Evolutionary conservation across 2,113 vertebrate genomes (phyloP).

Genomic region (Spea bombifrons): DNA sequence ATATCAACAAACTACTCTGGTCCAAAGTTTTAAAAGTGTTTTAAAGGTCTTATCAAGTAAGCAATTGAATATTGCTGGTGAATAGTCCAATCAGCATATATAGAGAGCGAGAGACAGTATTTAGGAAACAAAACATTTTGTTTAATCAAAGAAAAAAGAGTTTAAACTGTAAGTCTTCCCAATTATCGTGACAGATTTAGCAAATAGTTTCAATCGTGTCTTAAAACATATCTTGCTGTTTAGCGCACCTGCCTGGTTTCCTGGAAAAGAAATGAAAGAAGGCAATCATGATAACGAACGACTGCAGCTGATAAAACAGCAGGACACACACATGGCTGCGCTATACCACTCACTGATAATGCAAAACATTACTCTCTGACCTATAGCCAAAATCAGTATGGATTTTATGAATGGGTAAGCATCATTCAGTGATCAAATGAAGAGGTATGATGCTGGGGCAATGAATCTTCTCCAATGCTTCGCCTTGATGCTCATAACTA

Average conservation of each 20-base stretch:
- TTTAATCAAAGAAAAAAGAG: conserved; percentile 7
- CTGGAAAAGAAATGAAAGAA: conserved; percentile 5
- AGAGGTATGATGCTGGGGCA: neutral
- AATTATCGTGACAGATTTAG: conserved; percentile 3
- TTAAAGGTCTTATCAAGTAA: no score
- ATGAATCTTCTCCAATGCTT: neutral
- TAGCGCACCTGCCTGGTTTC: conserved; percentile 36
- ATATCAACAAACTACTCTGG: no score
- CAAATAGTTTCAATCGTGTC: conserved; percentile 28
- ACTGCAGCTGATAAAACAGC: conserved; percentile 39
- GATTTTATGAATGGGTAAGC: conserved; percentile 41
- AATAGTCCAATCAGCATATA: no score
- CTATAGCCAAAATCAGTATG: conserved; percentile 26
- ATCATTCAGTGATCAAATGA: conserved; percentile 27
- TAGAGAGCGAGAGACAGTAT: no score
- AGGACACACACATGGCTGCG: conserved; percentile 1
- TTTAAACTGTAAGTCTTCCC: conserved; percentile 10
- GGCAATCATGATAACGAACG: conserved; percentile 34
- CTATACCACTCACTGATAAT: conserved; percentile 32
- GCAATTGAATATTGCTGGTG: no score
- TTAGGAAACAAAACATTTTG: conserved; percentile 10
- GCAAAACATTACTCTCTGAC: conserved; percentile 33
- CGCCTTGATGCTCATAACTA: neutral
- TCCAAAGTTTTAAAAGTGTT: no score
- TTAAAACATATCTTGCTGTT: conserved; percentile 32